Evolutionary conservation across 2,113 vertebrate genomes (phyloP).

Genomic region (Podarcis cretensis): DNA sequence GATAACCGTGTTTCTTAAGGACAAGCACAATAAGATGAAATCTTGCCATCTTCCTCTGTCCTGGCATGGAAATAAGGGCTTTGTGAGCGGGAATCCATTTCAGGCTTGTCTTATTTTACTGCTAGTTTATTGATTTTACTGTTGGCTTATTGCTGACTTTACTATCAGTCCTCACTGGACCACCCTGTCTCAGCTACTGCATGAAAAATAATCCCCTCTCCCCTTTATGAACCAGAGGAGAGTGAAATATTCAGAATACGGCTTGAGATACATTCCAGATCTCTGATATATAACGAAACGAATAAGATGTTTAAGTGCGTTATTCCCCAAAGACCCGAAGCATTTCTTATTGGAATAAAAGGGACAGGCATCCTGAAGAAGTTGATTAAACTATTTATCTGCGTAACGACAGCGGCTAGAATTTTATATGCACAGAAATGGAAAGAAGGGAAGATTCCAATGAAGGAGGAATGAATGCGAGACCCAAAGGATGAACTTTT

Average conservation of each 20-base stretch:
- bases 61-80: background rate
- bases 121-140: background rate
- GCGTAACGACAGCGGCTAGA: too few species aligned
- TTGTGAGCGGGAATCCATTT: background rate
- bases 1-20: background rate
- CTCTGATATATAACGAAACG: too few species aligned
- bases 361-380: too few species aligned
- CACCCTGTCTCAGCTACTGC: background rate
- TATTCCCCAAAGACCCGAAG: too few species aligned
- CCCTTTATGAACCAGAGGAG: background rate
- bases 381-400: too few species aligned
- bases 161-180: background rate
- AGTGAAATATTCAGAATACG: background rate
- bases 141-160: background rate
- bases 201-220: background rate
- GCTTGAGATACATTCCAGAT: background rate
- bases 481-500: background rate
- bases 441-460: background rate
- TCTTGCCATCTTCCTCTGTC: background rate
- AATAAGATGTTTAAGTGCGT: too few species aligned
- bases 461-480: background rate
- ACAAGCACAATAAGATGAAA: background rate
- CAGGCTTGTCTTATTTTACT: background rate
- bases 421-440: too few species aligned
- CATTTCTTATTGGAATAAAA: too few species aligned